Conservation (phyloP, 2,797 vertebrate genomes). For the Ammospiza maritima region DNA sequence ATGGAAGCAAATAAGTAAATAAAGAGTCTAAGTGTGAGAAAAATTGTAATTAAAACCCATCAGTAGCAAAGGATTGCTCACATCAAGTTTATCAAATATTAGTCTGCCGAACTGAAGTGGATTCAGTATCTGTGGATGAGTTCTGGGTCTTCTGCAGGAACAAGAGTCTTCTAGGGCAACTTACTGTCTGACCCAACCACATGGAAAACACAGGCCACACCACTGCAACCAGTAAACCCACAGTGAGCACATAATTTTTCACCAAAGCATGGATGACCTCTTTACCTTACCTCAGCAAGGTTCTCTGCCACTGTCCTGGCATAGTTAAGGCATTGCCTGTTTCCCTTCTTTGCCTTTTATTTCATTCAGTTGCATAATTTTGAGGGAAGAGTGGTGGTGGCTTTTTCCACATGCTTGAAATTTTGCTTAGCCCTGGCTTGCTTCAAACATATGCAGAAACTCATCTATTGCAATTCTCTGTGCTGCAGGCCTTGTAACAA, state of each 20-base stretch:
- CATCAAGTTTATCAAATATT: neutral
- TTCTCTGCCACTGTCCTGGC: neutral
- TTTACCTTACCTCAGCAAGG: neutral
- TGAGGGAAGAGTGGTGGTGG: neutral
- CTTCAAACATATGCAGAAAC: neutral
- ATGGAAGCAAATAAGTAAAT: neutral
- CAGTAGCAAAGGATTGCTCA: neutral
- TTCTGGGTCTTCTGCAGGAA: neutral
- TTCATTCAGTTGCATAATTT: neutral
- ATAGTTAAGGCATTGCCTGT: neutral
- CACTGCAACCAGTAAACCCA: neutral
- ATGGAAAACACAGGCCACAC: neutral
- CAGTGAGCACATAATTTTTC: neutral
- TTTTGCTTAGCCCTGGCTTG: neutral
- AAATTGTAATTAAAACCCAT: neutral
- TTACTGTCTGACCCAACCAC: neutral
- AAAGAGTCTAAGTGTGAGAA: neutral
- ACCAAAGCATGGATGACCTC: neutral
- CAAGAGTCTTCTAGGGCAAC: neutral
- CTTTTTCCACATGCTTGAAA: neutral
- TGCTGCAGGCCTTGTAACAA: neutral
- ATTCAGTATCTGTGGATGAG: neutral
- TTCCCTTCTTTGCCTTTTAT: neutral
- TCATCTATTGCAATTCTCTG: neutral
- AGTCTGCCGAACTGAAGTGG: neutral